phyloP scores from a whole-genome alignment of 1,140 invertebrate genomes.

The Macrocentrus cingulum region DNA sequence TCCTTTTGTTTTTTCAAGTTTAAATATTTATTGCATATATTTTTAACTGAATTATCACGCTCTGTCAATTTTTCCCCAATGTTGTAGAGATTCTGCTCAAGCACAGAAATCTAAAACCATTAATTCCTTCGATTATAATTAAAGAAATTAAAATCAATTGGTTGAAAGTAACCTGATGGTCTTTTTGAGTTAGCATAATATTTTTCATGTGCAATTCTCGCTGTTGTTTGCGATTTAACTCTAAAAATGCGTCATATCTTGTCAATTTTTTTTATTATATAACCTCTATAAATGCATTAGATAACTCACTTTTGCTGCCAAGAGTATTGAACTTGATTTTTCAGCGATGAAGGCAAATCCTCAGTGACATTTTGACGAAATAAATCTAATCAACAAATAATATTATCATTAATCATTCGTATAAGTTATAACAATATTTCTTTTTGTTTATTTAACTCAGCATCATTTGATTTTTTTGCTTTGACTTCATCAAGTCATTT shows the following conservation, averaged over 20 bases:
- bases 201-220: slow-evolving; percentile 26
- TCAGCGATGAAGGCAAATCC: slow-evolving; percentile 32
- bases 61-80: slow-evolving; percentile 29
- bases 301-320: slow-evolving; percentile 40
- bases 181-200: slow-evolving; percentile 26
- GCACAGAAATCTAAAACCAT: slow-evolving; percentile 30
- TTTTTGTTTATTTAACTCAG: no score
- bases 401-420: not conserved
- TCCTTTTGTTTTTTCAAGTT: slow-evolving; percentile 32
- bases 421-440: no score
- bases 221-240: slow-evolving; percentile 33
- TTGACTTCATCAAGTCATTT: slow-evolving; percentile 34
- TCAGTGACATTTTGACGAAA: slow-evolving; percentile 39
- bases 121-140: no score
- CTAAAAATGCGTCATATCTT: slow-evolving; percentile 40
- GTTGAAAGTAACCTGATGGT: slow-evolving; percentile 34
- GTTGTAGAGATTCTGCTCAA: slow-evolving; percentile 32
- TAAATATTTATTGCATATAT: slow-evolving; percentile 34
- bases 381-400: slow-evolving; percentile 34
- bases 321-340: slow-evolving; percentile 33
- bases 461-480: slow-evolving; percentile 38
- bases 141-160: no score
- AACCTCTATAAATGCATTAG: not conserved
- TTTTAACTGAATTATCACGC: slow-evolving; percentile 26
- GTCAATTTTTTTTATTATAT: not conserved